Base-by-base conservation (phyloP, 2,113 vertebrate species). In the Blennius ocellaris region DNA sequence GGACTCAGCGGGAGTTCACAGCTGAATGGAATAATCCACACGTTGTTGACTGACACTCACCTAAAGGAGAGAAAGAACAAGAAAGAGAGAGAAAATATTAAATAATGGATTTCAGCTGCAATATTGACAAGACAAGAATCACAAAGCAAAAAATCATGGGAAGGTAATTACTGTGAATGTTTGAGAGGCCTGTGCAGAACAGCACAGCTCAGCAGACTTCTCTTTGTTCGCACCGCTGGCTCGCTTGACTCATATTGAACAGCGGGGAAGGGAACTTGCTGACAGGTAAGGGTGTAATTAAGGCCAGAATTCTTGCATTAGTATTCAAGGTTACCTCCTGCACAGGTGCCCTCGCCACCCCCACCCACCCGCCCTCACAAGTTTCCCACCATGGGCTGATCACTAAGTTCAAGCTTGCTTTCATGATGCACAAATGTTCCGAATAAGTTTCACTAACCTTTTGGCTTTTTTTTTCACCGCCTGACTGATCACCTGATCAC, bases 31-130 rank as follows among this genome's bases (percentile, higher is more conserved):
- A 86, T 82, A 83, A 78, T 88, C 87, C 87, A 67, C 78, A 65
- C 1, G 49, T 14, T 75, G 88, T 66, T 79, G 76, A 81, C 63
- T 81, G 89, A 90, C 86, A 91, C 91, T 91, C 84, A 92, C 91
- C 91, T 92, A 53, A 30, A 86, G 74, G 81, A 87, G 68, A 80
- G 16, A 41, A 68, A 30, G 21, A 30, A 30, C 21, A 74, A 65
- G 1, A 60, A 41, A 9, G 62, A 61, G 65, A 61, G 58, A 80
- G 67, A 78, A 38, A 49, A 74, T n/a, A 61, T 77, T 78, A 78
- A 78, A 84, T 82, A 47, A 80, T 82, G 68, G 56, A 85, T 78
- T 79, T 56, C 17, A 69, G 75, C 72, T 82, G 86, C 72, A 88
- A 71, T 69, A 81, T 82, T 84, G 69, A 87, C 82, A 81, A 67